Evolutionary conservation across 2,888 invertebrate genomes (phyloP), one percentile per base, ranked within the genome.

Genomic region (Quadriops clusia): DNA sequence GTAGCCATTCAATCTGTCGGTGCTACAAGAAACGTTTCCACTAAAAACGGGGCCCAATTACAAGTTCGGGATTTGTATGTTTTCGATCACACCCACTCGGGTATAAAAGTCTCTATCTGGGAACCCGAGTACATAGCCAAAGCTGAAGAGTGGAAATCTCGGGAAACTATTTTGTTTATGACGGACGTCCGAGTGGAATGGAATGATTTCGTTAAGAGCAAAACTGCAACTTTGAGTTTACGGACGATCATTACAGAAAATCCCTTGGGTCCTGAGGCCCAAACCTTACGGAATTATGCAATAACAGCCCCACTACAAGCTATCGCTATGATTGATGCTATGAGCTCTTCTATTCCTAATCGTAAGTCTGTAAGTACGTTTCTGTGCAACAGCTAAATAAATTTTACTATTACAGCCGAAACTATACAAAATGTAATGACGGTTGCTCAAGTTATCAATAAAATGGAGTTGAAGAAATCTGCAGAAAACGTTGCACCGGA

Each of bases 161-260:
- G 71, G 29, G 65, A 70, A 28, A 83, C 82, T 31, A 69, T 79
- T 25, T 53, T 86, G 8, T 81, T 81, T 56, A 58, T 85, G 34
- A 70, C 79, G 2, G 82, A 85, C 50, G 69, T 74, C 11, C 67
- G 68, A 12, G 65, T 83, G 14, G 64, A 64, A 2, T 73, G 71
- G 64, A 74, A 74, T 6, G 58, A 54, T 6, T 70, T 65, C 36
- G 60, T 66, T 11, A 65, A 63, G 24, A 50, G 63, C 11, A 62
- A 70, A 32, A 64, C 67, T 10, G 64, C 68, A 2, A 58, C 64
- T 31, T 58, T 70, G 3, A 60, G 62, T 2, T 50, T 55, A 7
- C 65, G 69, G 27, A 74, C 73, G 3, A 62, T 86, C 12, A 60
- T 85, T 36, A 83, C 78, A 3, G 83, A 81, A 50, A 74, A 84